Base-by-base conservation (phyloP, 2,888 invertebrate genomes). In the Pachliopta kotzebuea region DNA sequence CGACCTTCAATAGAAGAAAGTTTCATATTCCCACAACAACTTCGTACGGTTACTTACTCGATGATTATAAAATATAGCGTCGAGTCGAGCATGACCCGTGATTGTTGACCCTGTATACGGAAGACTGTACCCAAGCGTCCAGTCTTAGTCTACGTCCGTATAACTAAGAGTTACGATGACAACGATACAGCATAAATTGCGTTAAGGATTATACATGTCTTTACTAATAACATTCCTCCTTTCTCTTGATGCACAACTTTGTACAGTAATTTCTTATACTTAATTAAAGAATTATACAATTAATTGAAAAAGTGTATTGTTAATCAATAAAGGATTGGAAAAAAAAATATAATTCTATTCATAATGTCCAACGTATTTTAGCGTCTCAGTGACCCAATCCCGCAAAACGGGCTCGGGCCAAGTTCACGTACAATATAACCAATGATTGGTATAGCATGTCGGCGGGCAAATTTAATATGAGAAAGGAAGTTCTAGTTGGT, bases 21-120 rank as follows among this genome's bases (percentile, higher is more conserved):
- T 62, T 57, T 53, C 57, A 31, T 50, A 49, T 62, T 65, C 62
- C 62, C 62, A 65, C 65, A 54, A 61, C 65, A 57, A 58, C 62
- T 54, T 31, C 24, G 53, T 58, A 65, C 65, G 61, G 62, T 53
- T 67, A 68, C 66, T 60, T 66, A 67, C 56, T 64, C 60, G 58
- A 58, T 61, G 66, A 67, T 60, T 67, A 67, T 69, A 23, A 62
- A 56, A 62, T 57, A 53, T 59, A 58, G 57, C 50, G 63, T 63
- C 66, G 66, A 63, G 58, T 63, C 63, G 65, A 67, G 73, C 79
- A 72, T 85, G 88, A 88, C 88, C 88, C 79, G 76, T 76, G 79
- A 79, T 78, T 72, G 77, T 80, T 88, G 88, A 88, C 88, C 88
- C 86, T 81, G 76, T 74, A 80, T 80, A 77, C 87, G 89, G 90